Conservation (phyloP, 2,113 vertebrate genomes). For the Otis tarda region DNA sequence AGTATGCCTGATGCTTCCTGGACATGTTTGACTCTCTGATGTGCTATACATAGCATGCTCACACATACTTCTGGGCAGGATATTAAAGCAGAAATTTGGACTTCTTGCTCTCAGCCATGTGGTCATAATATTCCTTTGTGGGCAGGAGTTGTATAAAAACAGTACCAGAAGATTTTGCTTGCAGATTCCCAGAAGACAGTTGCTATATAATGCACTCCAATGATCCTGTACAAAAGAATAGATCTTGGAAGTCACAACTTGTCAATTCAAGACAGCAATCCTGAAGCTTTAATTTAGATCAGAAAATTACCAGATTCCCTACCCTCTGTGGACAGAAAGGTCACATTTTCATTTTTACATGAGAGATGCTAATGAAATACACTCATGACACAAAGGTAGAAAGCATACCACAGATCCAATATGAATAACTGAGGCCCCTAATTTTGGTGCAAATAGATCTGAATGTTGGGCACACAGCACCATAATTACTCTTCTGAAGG, state of each 20-base stretch:
- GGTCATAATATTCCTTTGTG: not conserved
- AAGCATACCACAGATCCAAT: not conserved
- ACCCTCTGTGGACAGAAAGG: not conserved
- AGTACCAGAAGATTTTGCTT: not conserved
- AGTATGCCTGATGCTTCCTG: not conserved
- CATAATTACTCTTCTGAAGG: not conserved
- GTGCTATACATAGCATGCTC: not conserved
- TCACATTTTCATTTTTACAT: not conserved
- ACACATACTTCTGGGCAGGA: not conserved
- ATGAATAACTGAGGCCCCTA: not conserved
- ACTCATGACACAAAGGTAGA: not conserved
- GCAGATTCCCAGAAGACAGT: not conserved
- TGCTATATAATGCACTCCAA: not conserved
- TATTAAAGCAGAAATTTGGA: not conserved
- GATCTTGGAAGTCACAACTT: not conserved
- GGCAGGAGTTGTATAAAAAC: not conserved
- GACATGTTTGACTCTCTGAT: not conserved
- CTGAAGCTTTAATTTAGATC: not conserved
- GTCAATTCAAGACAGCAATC: not conserved
- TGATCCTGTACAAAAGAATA: not conserved
- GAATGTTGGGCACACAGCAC: not conserved
- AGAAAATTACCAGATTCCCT: not conserved
- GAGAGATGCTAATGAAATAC: not conserved
- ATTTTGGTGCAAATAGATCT: not conserved
- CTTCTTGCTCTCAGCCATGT: not conserved